Base-by-base conservation (phyloP, 2,888 invertebrate genomes). In the Drosophila merina region DNA sequence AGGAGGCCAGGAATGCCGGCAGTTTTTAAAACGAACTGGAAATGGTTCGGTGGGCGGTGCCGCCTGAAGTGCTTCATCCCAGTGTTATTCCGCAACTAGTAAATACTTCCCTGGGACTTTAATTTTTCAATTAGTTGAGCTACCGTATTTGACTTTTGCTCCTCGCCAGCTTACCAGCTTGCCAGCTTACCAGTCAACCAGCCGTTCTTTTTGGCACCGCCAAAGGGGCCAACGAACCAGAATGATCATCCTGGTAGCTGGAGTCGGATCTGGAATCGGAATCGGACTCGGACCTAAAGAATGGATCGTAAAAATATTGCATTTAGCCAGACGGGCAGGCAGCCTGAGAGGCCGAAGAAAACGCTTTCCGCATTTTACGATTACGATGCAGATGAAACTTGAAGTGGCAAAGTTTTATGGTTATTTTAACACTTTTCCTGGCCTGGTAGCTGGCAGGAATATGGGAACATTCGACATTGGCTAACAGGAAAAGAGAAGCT, bases 41-140 rank as follows among this genome's bases (percentile, higher is more conserved):
- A 28, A 52, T 44, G 40, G 47, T 52, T 4, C 30, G 48, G 68
- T 48, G 49, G 52, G 70, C 26, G 72, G 44, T 31, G 55, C 63
- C 50, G 36, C 62, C 40, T 55, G 44, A 71, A 52, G 48, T 45
- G 40, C 40, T 45, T 28, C 44, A 42, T 42, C 45, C 25, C 44
- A 44, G 44, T 44, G 20, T 4, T 20, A 42, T 20, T 8, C 10
- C 25, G 10, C 10, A 5, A 25, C 20, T 44, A 20, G 25, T 26
- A 63, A 66, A 44, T 52, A 66, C 45, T 67, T 20, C 42, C 44
- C 9, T 25, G 44, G 49, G 69, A 76, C 72, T 76, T 70, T 72
- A 78, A 85, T 82, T 88, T 89, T 88, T 85, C 89, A 89, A 89
- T 88, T 88, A 89, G 89, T 85, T 64, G 70, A 76, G 88, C 89